A percentile compares a stretch with the other conserved stretches of the same genome.
Conservation (phyloP, 2,797 vertebrate species). For the Poeciliopsis turneri region DNA sequence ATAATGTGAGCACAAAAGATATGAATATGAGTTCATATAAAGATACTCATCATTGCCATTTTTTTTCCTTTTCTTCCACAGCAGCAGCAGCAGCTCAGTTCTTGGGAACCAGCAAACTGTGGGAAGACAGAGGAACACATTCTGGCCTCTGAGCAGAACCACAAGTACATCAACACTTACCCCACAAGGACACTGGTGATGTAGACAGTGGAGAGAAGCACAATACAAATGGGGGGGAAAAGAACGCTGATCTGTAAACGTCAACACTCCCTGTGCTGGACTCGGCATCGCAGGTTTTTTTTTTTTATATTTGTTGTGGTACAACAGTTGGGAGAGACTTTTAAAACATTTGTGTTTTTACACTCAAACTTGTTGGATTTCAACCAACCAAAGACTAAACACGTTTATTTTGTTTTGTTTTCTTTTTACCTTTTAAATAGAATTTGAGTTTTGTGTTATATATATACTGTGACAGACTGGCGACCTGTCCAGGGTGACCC, state of each 20-base stretch:
- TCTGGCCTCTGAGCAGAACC: constrained; percentile 85
- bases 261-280: constrained; percentile 74
- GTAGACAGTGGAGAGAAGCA: constrained; percentile 72
- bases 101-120: constrained; percentile 92
- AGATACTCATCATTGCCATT: not conserved
- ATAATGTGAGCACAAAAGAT: not conserved
- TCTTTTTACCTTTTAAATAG: constrained; percentile 66
- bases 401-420: not conserved
- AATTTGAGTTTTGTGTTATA: constrained; percentile 70
- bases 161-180: constrained; percentile 92
- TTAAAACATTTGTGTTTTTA: constrained; percentile 85
- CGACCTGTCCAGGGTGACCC: too few species aligned
- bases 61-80: constrained; percentile 42
- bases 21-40: not conserved
- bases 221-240: not conserved
- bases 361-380: constrained; percentile 88
- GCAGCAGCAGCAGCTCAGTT: constrained; percentile 87
- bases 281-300: constrained; percentile 51
- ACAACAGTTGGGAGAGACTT: constrained; percentile 96
- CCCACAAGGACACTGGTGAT: constrained; percentile 94
- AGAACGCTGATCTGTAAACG: constrained; percentile 62
- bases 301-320: constrained; percentile 89
- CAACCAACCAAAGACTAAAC: constrained; percentile 88
- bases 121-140: constrained; percentile 92
- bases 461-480: too few species aligned